A percentile compares a stretch with the other conserved stretches of the same genome.
Evolutionary conservation across 2,113 vertebrate species (phyloP).

Genomic region (Centropristis striata): DNA sequence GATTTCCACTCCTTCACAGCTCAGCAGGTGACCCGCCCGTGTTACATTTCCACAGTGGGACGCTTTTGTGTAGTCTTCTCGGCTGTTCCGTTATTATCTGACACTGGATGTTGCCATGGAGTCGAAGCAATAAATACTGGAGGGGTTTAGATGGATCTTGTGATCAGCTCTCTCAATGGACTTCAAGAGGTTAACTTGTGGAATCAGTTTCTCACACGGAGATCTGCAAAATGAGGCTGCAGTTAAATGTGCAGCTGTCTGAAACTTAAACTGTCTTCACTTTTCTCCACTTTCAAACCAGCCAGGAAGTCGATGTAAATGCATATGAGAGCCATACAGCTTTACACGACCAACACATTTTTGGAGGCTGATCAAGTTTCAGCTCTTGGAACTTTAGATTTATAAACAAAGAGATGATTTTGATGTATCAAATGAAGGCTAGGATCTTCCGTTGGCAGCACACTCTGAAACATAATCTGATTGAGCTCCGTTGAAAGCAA

Average conservation of each 20-base stretch:
- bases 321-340: conserved; percentile 16
- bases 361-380: conserved; percentile 42
- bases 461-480: conserved; percentile 3
- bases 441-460: conserved; percentile 21
- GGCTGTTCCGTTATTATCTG: conserved; percentile 8
- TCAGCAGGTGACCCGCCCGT: conserved; percentile 59
- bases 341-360: not conserved
- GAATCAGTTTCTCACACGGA: conserved; percentile 19
- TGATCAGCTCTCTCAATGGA: conserved; percentile 25
- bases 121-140: conserved; percentile 27
- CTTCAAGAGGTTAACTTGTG: conserved; percentile 27
- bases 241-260: conserved; percentile 47
- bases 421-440: conserved; percentile 8
- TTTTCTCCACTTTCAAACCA: conserved; percentile 16
- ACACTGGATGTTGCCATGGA: conserved; percentile 39
- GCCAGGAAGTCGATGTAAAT: conserved; percentile 33
- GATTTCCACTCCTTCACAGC: conserved; percentile 89
- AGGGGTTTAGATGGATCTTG: conserved; percentile 9
- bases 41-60: conserved; percentile 31
- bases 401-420: conserved; percentile 19
- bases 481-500: not conserved
- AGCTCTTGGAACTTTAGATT: conserved; percentile 29
- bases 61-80: conserved; percentile 13
- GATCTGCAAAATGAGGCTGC: conserved; percentile 33
- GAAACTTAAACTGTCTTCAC: conserved; percentile 43